These are phyloP conservation scores for Pycnonotus jocosus DNA, from an alignment of 2,113 vertebrate genomes.

Conservation along the genomic window DNA sequence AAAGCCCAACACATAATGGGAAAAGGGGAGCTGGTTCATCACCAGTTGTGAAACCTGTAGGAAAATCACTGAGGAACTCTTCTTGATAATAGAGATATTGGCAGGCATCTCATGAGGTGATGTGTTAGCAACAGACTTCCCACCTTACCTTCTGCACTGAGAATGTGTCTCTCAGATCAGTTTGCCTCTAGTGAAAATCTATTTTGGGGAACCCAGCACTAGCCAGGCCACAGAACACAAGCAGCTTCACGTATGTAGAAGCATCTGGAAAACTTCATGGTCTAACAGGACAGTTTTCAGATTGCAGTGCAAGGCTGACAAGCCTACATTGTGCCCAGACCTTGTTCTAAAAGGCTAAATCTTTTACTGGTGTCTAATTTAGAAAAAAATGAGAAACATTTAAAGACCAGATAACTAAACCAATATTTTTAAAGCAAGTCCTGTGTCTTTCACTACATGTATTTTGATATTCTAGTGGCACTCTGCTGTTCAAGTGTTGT, in stretches of 20 bases:
- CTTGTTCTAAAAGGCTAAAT: not conserved
- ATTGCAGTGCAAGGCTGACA: not conserved
- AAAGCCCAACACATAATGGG: not conserved
- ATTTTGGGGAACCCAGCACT: not conserved
- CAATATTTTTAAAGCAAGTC: not conserved
- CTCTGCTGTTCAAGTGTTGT: not conserved
- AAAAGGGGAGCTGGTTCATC: not conserved
- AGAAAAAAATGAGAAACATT: not conserved
- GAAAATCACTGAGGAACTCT: not conserved
- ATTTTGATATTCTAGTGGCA: not conserved
- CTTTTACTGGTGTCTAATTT: not conserved
- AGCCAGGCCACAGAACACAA: not conserved
- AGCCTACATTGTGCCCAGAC: not conserved
- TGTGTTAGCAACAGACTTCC: not conserved
- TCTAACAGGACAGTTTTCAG: not conserved
- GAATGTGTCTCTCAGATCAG: not conserved
- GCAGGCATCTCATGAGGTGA: not conserved
- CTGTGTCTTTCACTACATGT: not conserved
- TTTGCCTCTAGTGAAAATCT: not conserved
- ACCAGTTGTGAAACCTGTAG: not conserved
- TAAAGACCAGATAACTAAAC: not conserved
- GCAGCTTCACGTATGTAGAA: not conserved
- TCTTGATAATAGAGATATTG: not conserved
- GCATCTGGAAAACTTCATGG: not conserved
- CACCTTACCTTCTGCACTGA: not conserved